Percentiles rank a stretch among this genome's conserved stretches.
These are phyloP conservation scores for Chaetodon auriga DNA, from an alignment of 2,113 vertebrate genomes.

Conservation along the genomic window DNA sequence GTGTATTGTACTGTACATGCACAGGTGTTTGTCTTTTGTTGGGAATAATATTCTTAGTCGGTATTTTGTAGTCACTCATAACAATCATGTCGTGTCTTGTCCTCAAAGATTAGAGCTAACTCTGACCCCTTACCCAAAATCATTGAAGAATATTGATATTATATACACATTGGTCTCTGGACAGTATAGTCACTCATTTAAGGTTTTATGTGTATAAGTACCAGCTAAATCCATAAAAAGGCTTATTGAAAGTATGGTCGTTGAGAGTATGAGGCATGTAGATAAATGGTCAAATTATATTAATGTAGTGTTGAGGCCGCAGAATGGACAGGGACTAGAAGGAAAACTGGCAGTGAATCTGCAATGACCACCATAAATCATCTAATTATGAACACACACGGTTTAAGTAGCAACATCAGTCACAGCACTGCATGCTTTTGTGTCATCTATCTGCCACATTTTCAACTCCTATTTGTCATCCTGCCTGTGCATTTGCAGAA, in stretches of 20 bases:
- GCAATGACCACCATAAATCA: constrained; percentile 84
- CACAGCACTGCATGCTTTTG: constrained; percentile 68
- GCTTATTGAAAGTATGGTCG: constrained; percentile 65
- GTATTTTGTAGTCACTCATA: background rate
- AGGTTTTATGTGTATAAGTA: constrained; percentile 52
- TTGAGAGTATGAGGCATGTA: constrained; percentile 37
- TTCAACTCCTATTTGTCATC: constrained; percentile 80
- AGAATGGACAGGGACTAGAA: constrained; percentile 56
- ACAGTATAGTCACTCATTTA: constrained; percentile 23
- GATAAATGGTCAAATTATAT: constrained; percentile 63
- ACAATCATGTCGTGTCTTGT: background rate
- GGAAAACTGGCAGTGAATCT: constrained; percentile 64
- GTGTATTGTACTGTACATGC: background rate
- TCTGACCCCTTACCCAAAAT: background rate
- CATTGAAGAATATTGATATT: background rate
- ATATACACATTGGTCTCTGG: background rate
- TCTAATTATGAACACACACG: constrained; percentile 80
- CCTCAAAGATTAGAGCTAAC: background rate
- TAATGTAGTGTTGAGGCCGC: constrained; percentile 51
- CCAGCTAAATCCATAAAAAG: constrained; percentile 52
- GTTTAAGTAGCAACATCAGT: constrained; percentile 84
- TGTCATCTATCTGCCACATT: constrained; percentile 79
- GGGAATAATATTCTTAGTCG: background rate
- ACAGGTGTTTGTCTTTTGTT: background rate
- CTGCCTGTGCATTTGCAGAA: constrained; percentile 72